Base-by-base conservation (phyloP, 1,140 invertebrate genomes). In the Bradysia coprophila region DNA sequence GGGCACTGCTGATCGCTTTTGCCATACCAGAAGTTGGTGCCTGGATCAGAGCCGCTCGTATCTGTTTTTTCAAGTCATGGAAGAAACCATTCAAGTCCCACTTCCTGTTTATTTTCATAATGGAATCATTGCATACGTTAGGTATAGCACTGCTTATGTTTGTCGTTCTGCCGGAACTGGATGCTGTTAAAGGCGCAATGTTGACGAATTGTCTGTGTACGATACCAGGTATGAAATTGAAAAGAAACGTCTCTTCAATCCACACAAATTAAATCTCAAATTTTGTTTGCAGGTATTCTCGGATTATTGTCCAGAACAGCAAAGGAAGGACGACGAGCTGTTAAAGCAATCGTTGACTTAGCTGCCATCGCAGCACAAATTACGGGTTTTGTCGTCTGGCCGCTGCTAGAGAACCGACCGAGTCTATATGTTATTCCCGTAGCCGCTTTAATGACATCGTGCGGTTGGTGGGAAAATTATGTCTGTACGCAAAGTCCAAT, bases 381-480 rank as follows among this genome's bases (percentile, higher is more conserved):
- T 0, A 89, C 85, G 1, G 86, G 86, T 4, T 82, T 92, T 51
- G 73, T 93, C 19, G 73, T 92, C 4, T 95, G 89, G 86, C 88
- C 88, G 15, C 59, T 90, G 18, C 61, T 82, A 15, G 76, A 82
- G 51, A 72, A 72, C 37, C 73, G 71, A 21, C 72, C 72, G 1
- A 69, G 73, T 41, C 54, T 84, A 19, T 93, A 85, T 84, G 67
- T 89, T 6, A 81, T 93, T 41, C 89, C 91, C 1, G 60, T 88
- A 0, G 67, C 86, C 1, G 69, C 89, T 6, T 61, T 94, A 28
- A 72, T 91, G 33, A 80, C 91, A 32, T 95, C 90, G 3, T 73
- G 88, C 21, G 82, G 86, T 20, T 96, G 89, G 85, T 96, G 92
- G 92, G 92, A 96, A 63, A 97, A 96, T 64, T 97, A 88, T 54